A percentile compares a stretch with the other conserved stretches of the same genome.
Conservation (phyloP, 2,888 invertebrate species). For the Cryptosula pallasiana region DNA sequence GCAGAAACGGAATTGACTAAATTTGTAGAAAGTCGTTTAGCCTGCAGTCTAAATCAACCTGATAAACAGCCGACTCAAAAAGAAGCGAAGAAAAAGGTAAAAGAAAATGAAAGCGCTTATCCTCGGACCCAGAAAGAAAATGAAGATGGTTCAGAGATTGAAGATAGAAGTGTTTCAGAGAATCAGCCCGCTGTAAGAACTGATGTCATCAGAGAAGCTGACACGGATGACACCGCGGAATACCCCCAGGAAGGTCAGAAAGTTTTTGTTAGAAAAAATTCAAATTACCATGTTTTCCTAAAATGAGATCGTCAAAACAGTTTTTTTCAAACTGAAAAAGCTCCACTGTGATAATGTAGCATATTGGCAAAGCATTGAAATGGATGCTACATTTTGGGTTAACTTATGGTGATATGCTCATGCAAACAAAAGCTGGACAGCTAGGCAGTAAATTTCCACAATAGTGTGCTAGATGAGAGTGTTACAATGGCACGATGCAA, state of each 20-base stretch:
- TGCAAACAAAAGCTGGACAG: no score
- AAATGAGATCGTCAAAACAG: no score
- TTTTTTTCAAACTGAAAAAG: no score
- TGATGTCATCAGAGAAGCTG: slow-evolving; percentile 2
- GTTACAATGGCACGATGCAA: no score
- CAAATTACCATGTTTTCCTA: no score
- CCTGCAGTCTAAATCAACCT: not conserved
- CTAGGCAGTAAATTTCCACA: no score
- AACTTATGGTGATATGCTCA: no score
- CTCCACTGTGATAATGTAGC: no score
- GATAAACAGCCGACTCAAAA: not conserved
- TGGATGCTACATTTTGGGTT: no score
- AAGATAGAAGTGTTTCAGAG: slow-evolving; percentile 6
- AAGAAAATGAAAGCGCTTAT: not conserved
- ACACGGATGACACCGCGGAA: not conserved
- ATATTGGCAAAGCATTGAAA: no score
- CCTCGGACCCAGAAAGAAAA: no score
- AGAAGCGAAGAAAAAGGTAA: not conserved
- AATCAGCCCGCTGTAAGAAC: not conserved
- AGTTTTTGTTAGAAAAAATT: not conserved
- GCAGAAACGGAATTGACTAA: not conserved
- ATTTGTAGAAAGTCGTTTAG: not conserved
- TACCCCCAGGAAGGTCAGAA: slow-evolving; percentile 8
- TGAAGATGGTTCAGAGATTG: not conserved
- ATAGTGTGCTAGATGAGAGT: no score